These are phyloP conservation scores for Lamellibrachia luymesi DNA, from an alignment of 1,140 invertebrate species.

Conservation along the genomic window DNA sequence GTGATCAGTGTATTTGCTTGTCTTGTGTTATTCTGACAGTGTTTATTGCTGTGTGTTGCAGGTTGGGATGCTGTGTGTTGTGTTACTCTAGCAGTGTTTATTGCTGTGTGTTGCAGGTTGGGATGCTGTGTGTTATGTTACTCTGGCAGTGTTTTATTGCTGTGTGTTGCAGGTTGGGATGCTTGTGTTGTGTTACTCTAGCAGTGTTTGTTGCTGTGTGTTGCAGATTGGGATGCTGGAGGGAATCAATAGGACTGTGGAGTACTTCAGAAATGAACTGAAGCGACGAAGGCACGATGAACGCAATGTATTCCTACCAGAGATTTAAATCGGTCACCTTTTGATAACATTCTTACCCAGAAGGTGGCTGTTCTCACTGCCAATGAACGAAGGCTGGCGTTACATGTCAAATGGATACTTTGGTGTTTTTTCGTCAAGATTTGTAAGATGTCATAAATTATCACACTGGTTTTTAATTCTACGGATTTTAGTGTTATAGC, in stretches of 20 bases:
- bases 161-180: slow-evolving; percentile 68
- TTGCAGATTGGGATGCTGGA: slow-evolving; percentile 73
- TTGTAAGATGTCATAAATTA: not conserved
- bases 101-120: slow-evolving; percentile 55
- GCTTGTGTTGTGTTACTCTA: slow-evolving; percentile 44
- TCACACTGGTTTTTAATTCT: too few relatives aligned
- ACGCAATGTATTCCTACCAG: slow-evolving; percentile 29
- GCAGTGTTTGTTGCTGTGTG: slow-evolving; percentile 21
- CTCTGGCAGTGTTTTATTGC: too few relatives aligned
- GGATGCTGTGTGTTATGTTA: slow-evolving; percentile 21
- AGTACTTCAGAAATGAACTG: slow-evolving; percentile 89
- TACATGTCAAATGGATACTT: not conserved
- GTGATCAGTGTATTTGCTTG: too few relatives aligned
- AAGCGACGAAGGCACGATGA: slow-evolving; percentile 28
- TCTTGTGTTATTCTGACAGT: too few relatives aligned
- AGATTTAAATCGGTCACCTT: slow-evolving; percentile 11
- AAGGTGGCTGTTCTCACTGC: not conserved
- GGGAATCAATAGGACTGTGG: slow-evolving; percentile 84
- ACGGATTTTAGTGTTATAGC: too few relatives aligned
- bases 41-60: slow-evolving; percentile 16
- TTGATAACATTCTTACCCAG: not conserved
- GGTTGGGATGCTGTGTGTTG: too few relatives aligned
- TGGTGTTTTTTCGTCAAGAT: too few relatives aligned
- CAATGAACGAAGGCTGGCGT: not conserved
- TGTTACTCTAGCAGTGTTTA: too few relatives aligned